phyloP scores from a whole-genome alignment of 2,888 invertebrate species.

The Stegana nigrithorax region DNA sequence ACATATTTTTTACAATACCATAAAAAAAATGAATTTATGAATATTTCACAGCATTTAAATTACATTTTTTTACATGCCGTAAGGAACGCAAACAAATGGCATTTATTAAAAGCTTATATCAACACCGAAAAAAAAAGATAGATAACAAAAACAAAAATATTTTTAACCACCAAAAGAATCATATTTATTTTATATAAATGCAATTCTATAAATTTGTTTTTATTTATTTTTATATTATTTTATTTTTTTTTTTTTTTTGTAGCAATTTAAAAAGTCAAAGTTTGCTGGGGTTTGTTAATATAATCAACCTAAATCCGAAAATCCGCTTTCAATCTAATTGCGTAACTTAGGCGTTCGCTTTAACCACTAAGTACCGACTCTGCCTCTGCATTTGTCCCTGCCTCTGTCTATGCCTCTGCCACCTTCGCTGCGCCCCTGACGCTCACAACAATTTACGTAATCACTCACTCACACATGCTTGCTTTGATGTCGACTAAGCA shows the following conservation, averaged over 20 bases:
- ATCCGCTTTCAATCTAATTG: neutral
- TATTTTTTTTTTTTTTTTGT: neutral
- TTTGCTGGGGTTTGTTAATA: neutral
- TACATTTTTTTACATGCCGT: neutral
- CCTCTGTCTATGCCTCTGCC: too few relatives aligned
- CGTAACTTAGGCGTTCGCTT: too few relatives aligned
- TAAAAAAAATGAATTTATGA: neutral
- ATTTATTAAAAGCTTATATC: neutral
- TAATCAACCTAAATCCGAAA: neutral
- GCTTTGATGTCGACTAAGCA: slow-evolving; percentile 34
- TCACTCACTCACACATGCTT: too few relatives aligned
- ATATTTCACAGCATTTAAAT: neutral
- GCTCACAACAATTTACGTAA: too few relatives aligned
- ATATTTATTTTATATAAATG: too few relatives aligned
- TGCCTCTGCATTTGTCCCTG: too few relatives aligned
- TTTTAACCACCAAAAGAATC: too few relatives aligned
- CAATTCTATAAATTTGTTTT: neutral
- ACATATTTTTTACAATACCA: too few relatives aligned
- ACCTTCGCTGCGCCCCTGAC: too few relatives aligned
- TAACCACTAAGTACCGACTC: too few relatives aligned
- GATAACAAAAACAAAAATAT: too few relatives aligned
- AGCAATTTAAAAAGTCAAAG: neutral
- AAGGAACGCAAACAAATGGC: neutral
- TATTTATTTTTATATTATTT: neutral
- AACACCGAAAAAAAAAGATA: too few relatives aligned